A percentile compares a stretch with the other conserved stretches of the same genome.
phyloP scores from a whole-genome alignment of 2,888 invertebrate species.

The Orgyia antiqua region DNA sequence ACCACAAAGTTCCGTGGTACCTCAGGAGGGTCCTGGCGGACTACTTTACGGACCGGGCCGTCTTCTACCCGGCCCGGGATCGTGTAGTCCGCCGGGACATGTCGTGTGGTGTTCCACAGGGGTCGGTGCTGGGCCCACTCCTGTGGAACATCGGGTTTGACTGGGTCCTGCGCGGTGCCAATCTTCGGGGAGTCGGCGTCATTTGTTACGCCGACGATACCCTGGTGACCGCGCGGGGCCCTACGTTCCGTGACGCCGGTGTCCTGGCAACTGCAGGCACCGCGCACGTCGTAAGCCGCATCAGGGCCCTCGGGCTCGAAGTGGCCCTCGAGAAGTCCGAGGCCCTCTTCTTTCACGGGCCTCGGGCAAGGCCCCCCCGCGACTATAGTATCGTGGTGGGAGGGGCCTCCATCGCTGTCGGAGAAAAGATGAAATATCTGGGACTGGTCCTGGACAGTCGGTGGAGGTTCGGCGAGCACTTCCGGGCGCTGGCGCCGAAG shows the following conservation, averaged over 20 bases:
- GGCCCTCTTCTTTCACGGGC: slow-evolving; percentile 3
- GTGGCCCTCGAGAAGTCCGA: slow-evolving; percentile 2
- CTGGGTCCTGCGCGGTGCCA: slow-evolving; percentile 8
- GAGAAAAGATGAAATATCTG: too few relatives aligned
- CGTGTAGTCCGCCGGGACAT: neutral
- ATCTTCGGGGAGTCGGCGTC: slow-evolving; percentile 4
- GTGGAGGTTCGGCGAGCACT: slow-evolving; percentile 4
- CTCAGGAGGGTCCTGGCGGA: slow-evolving; percentile 5
- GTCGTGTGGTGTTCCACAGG: too few relatives aligned
- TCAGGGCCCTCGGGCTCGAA: slow-evolving; percentile 10
- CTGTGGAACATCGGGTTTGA: slow-evolving; percentile 4
- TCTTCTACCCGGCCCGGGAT: neutral
- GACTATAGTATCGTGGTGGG: slow-evolving; percentile 9
- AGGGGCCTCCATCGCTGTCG: slow-evolving; percentile 1
- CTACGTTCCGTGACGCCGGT: slow-evolving; percentile 1
- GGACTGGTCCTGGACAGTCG: slow-evolving; percentile 1
- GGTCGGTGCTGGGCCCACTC: too few relatives aligned
- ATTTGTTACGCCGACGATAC: slow-evolving; percentile 18
- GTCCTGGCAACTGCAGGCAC: slow-evolving; percentile 3
- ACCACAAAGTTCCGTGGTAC: slow-evolving; percentile 12
- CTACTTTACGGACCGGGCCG: slow-evolving; percentile 5
- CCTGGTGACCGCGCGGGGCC: slow-evolving; percentile 9
- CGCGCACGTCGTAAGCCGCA: slow-evolving; percentile 3
- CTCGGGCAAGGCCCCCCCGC: slow-evolving; percentile 9
- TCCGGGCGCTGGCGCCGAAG: neutral